Evolutionary conservation across 2,797 vertebrate genomes (phyloP).

Genomic region (Argya squamiceps): DNA sequence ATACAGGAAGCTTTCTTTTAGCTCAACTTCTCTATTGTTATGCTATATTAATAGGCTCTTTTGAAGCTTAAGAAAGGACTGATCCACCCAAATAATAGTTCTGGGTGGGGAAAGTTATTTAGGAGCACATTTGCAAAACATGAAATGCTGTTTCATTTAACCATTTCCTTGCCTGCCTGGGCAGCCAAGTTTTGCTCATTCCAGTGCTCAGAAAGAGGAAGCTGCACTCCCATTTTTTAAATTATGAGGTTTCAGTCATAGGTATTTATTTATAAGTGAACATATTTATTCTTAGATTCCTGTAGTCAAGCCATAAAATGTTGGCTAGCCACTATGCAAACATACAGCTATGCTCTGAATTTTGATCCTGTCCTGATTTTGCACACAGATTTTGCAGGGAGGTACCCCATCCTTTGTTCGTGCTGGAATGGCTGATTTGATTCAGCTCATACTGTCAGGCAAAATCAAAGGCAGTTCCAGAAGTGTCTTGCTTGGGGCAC

Average conservation of each 20-base stretch:
- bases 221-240: background rate
- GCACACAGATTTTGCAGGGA: background rate
- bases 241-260: background rate
- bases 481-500: background rate
- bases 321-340: slow-evolving; percentile 4
- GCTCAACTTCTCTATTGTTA: slow-evolving; percentile 64
- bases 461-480: background rate
- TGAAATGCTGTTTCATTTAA: slow-evolving; percentile 14
- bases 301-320: slow-evolving; percentile 14
- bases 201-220: background rate
- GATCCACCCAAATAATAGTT: slow-evolving; percentile 51
- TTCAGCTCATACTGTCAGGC: background rate
- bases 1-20: slow-evolving; percentile 69
- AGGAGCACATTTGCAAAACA: background rate
- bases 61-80: slow-evolving; percentile 70
- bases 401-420: background rate
- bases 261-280: slow-evolving; percentile 29
- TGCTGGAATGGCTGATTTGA: background rate
- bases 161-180: background rate
- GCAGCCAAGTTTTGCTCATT: background rate
- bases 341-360: slow-evolving; percentile 2
- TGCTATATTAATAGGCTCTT: slow-evolving; percentile 61
- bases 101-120: slow-evolving; percentile 54
- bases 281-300: slow-evolving; percentile 35
- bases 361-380: slow-evolving; percentile 1